Evolutionary conservation across 2,113 vertebrate species (phyloP), one percentile per base, ranked within the genome.

Genomic region (Potamarius usumacintae): DNA sequence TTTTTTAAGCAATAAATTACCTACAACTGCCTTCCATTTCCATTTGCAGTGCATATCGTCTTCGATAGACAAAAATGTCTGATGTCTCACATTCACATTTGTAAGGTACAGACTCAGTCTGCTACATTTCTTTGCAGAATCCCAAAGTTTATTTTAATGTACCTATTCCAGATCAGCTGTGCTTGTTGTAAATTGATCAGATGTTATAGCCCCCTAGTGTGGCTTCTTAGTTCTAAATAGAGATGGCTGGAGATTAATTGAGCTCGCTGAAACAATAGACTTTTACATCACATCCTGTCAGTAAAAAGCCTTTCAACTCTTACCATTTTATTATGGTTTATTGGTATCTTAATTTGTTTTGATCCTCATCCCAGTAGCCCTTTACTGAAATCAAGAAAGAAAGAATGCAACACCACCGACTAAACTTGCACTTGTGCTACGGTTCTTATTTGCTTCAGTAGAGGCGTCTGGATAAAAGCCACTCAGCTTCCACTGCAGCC

Each of bases 141-240:
- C 20, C 11, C 18, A 42, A 42, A 27, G 34, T 62, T 74, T 60
- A 78, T 78, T 48, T 85, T 17, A 74, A 22, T 62, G 53, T 60
- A 48, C 34, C 72, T 62, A 62, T 85, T 85, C 60, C 74, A 7
- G 20, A 50, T 17, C 72, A 78, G 52, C 14, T 48, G 67, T 74
- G 69, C 83, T 53, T 85, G 57, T 52, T 63, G 48, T 63, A 62
- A n/a, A 50, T 60, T 85, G 22, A 85, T 62, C 57, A 77, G 42
- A 48, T 63, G 57, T 77, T 86, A 65, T 86, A 27, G 34, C 22
- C 7, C 71, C 76, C 10, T 25, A 34, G 62, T 42, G 17, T 65
- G 27, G 18, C n/a, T 67, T 85, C 14, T 9, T 7, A 8, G 58
- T 74, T 22, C 18, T 65, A 69, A 80, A 69, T 57, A 69, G 48